Percentiles rank a stretch among this genome's conserved stretches.
These are phyloP conservation scores for Zingel zingel DNA, from an alignment of 2,113 vertebrate species.

Conservation along the genomic window DNA sequence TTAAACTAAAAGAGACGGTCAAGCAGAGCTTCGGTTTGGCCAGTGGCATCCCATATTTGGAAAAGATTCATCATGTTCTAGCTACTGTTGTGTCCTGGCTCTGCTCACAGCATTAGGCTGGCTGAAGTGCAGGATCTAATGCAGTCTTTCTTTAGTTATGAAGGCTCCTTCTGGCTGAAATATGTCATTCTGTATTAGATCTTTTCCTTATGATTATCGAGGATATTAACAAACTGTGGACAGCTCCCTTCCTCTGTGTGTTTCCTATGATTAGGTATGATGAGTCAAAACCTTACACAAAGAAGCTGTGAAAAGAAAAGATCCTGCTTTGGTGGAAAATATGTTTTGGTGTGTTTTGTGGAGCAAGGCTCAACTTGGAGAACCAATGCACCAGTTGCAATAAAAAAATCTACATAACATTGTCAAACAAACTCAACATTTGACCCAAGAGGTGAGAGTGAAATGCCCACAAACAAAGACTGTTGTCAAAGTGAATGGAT, in stretches of 20 bases:
- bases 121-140: slow-evolving; percentile 2
- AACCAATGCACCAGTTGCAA: background rate
- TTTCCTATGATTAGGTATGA: background rate
- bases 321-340: background rate
- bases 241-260: background rate
- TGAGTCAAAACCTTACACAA: background rate
- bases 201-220: background rate
- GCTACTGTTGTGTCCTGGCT: slow-evolving; percentile 26
- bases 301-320: background rate
- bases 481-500: background rate
- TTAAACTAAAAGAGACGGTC: slow-evolving; percentile 26
- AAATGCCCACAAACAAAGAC: background rate
- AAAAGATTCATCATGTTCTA: slow-evolving; percentile 18
- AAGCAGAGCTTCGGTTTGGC: slow-evolving; percentile 12
- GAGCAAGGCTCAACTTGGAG: background rate
- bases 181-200: slow-evolving; percentile 11
- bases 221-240: background rate
- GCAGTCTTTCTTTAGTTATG: slow-evolving; percentile 5
- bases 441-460: background rate
- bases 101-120: background rate
- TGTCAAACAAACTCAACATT: background rate
- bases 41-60: slow-evolving; percentile 30
- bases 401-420: background rate
- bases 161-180: slow-evolving; percentile 15
- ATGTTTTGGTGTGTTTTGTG: background rate